Percentiles rank a stretch among this genome's conserved stretches.
These are phyloP conservation scores for Pogonocherus hispidulus DNA, from an alignment of 2,888 invertebrate species.

Conservation along the genomic window DNA sequence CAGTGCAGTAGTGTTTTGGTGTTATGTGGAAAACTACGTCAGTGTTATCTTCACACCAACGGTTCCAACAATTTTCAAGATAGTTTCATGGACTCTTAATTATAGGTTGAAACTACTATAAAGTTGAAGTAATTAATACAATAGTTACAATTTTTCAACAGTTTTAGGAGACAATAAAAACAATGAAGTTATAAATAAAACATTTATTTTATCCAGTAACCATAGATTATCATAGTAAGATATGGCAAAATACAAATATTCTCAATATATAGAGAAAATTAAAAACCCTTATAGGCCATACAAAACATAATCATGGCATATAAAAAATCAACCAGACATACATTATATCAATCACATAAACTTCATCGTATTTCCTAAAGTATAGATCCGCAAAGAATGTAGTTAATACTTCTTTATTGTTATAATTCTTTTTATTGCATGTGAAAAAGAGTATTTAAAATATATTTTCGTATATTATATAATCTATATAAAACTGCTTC, in stretches of 20 bases:
- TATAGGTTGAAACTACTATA: no score
- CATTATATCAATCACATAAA: conserved; percentile 1
- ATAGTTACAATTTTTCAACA: no score
- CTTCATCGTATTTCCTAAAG: conserved; percentile 3
- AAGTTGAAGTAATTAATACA: no score
- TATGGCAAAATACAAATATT: conserved; percentile 33
- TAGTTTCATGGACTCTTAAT: no score
- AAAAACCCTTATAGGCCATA: conserved; percentile 24
- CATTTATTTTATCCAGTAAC: conserved; percentile 25
- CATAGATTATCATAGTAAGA: conserved; percentile 29
- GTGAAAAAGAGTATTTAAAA: conserved; percentile 65
- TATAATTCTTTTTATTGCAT: conserved; percentile 56
- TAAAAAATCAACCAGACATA: conserved; percentile 5
- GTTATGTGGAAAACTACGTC: no score
- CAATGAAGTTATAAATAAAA: conserved; percentile 23
- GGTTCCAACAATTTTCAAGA: no score
- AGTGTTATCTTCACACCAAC: no score
- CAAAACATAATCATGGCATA: conserved; percentile 10
- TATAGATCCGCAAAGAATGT: conserved; percentile 27
- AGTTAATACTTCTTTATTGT: conserved; percentile 20
- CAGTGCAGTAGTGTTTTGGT: no score
- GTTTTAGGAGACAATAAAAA: no score
- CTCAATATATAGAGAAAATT: conserved; percentile 10
- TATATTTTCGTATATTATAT: conserved; percentile 54
- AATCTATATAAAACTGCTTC: conserved; percentile 39